phyloP scores from a whole-genome alignment of 2,113 vertebrate genomes.

The Aphyosemion australe region DNA sequence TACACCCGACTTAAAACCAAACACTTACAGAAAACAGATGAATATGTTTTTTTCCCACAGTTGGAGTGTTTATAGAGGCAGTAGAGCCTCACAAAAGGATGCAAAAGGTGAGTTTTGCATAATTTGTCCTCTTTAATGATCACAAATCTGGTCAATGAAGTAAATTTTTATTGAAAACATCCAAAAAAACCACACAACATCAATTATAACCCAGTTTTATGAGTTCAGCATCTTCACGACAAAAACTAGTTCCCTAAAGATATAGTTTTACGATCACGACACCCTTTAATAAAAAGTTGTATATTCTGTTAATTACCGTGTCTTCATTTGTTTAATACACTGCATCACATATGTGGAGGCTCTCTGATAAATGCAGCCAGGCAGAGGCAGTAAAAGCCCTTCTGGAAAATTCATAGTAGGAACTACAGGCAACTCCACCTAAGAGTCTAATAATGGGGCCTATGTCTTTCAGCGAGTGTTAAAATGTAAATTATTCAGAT shows the following conservation, averaged over 20 bases:
- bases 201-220: conserved; percentile 5
- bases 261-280: conserved; percentile 58
- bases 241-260: conserved; percentile 41
- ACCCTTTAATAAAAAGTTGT: conserved; percentile 56
- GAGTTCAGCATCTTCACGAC: neutral
- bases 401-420: conserved; percentile 70
- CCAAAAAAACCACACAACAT: neutral
- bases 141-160: no score
- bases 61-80: no score
- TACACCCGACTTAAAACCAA: no score
- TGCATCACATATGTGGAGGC: conserved; percentile 32
- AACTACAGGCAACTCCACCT: conserved; percentile 59
- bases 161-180: no score
- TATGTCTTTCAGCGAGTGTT: conserved; percentile 68
- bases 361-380: conserved; percentile 59
- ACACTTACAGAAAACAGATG: no score
- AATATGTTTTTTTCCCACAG: no score
- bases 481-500: conserved; percentile 71
- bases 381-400: conserved; percentile 63
- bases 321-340: conserved; percentile 42
- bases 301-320: conserved; percentile 68
- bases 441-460: conserved; percentile 58
- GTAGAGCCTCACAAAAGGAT: no score
- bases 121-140: no score
- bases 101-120: no score